A percentile compares a stretch with the other conserved stretches of the same genome.
Conservation (phyloP, 2,113 vertebrate genomes). For the Kryptolebias marmoratus region DNA sequence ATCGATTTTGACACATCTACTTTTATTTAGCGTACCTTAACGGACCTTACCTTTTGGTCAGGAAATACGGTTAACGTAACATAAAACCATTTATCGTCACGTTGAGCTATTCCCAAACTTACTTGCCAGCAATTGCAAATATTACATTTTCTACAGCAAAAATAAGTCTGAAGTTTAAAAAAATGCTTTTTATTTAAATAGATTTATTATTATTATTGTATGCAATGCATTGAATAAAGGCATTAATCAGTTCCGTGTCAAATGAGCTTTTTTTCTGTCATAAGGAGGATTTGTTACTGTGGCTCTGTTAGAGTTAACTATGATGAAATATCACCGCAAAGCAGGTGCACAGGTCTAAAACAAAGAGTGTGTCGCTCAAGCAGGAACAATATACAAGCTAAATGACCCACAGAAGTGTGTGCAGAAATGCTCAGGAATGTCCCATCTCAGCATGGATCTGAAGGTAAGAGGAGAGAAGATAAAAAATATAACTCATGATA, state of each 20-base stretch:
- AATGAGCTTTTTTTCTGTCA: background rate
- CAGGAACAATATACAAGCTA: too few species aligned
- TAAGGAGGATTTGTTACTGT: background rate
- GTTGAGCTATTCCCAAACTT: background rate
- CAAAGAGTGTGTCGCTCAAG: too few species aligned
- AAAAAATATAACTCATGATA: too few species aligned
- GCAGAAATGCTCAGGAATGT: background rate
- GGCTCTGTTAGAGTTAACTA: too few species aligned
- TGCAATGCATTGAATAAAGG: conserved; percentile 60
- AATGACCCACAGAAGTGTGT: background rate
- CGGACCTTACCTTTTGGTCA: background rate
- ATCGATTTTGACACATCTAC: background rate
- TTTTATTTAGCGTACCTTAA: conserved; percentile 12
- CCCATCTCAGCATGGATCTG: background rate
- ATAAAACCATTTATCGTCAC: background rate
- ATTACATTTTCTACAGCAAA: conserved; percentile 36
- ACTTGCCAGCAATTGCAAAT: conserved; percentile 28
- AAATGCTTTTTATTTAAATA: conserved; percentile 61
- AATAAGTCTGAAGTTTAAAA: conserved; percentile 22
- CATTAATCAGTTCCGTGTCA: conserved; percentile 13
- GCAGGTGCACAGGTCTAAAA: too few species aligned
- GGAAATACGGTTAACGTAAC: background rate
- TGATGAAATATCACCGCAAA: background rate
- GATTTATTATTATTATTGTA: conserved; percentile 44
- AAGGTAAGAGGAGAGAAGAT: background rate